These are phyloP conservation scores for Pachydiplax longipennis DNA, from an alignment of 2,888 invertebrate species.

Conservation along the genomic window DNA sequence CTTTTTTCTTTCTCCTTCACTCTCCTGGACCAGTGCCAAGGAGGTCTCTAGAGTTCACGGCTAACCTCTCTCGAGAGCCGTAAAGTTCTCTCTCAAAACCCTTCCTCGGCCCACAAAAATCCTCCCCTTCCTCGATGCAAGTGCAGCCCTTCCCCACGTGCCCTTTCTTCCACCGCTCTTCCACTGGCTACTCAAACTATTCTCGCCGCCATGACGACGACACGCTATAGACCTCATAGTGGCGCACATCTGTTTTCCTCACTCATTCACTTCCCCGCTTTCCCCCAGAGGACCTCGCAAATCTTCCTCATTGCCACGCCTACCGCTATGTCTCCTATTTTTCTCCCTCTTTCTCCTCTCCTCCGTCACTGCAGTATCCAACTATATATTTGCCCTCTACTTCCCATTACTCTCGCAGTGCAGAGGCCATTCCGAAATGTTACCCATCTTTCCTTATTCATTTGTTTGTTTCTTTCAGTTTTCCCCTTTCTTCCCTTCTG, in stretches of 20 bases:
- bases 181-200: slow-evolving; percentile 9
- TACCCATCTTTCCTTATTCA: background rate
- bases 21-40: slow-evolving; percentile 35
- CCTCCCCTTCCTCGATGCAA: background rate
- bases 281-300: background rate
- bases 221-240: slow-evolving; percentile 9
- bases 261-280: background rate
- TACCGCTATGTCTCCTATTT: background rate
- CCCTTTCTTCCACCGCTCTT: background rate
- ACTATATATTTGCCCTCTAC: background rate
- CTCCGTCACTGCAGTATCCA: background rate
- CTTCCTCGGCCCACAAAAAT: slow-evolving; percentile 9
- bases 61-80: slow-evolving; percentile 34
- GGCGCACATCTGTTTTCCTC: slow-evolving; percentile 29
- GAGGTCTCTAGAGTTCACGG: slow-evolving; percentile 43
- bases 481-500: background rate
- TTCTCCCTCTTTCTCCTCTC: background rate
- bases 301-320: background rate
- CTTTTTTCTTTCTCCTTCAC: background rate
- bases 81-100: slow-evolving; percentile 28
- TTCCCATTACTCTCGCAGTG: background rate
- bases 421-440: too few relatives aligned
- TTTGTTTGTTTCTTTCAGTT: background rate
- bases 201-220: slow-evolving; percentile 25
- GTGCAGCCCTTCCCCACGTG: background rate